phyloP scores from a whole-genome alignment of 1,140 invertebrate genomes.

The Bombus polaris region DNA sequence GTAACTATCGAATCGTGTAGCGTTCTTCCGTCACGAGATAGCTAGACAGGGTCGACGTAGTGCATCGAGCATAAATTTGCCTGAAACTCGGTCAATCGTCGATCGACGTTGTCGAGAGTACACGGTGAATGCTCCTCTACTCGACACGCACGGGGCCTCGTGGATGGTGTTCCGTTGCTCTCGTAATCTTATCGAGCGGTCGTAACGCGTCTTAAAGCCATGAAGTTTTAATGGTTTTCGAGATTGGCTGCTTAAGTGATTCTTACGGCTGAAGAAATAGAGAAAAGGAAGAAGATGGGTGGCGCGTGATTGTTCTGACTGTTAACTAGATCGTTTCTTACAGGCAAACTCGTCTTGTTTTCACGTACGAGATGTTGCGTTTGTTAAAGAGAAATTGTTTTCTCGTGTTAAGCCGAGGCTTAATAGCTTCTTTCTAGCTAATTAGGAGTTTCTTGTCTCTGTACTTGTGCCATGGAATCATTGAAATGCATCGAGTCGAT shows the following conservation, averaged over 20 bases:
- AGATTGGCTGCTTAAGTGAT: conserved; percentile 15
- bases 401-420: too few relatives aligned
- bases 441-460: too few relatives aligned
- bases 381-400: too few relatives aligned
- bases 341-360: too few relatives aligned
- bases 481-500: too few relatives aligned
- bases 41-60: background rate
- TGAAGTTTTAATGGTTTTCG: background rate
- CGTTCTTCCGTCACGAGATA: background rate
- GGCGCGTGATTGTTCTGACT: background rate
- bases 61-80: conserved; percentile 14
- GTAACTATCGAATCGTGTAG: background rate
- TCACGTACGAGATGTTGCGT: too few relatives aligned
- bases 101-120: background rate
- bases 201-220: background rate
- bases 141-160: background rate
- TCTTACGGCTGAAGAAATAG: background rate
- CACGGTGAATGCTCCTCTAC: background rate
- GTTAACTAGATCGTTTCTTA: background rate
- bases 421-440: too few relatives aligned
- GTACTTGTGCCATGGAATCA: too few relatives aligned
- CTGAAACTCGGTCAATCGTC: conserved; percentile 18
- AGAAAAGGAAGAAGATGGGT: background rate
- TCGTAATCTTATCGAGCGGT: conserved; percentile 8
- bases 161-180: conserved; percentile 5